Conservation (phyloP, 2,888 invertebrate species). For the Trichogramma evanescens region DNA sequence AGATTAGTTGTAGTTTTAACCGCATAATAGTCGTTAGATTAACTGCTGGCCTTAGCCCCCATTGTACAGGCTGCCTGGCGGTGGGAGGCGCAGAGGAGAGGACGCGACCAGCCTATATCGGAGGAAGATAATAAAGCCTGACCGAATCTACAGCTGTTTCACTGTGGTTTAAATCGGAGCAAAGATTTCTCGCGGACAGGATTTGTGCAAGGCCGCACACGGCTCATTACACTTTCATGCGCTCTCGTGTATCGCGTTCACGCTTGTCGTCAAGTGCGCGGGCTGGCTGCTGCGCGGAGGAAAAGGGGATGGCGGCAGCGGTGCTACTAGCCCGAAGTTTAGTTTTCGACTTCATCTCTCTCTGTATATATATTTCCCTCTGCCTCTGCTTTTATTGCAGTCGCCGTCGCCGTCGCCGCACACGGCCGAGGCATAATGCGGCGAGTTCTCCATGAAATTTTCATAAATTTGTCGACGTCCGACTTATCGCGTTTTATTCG, state of each 20-base stretch:
- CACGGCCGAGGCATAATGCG: background rate
- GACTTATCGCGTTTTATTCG: conserved; percentile 16
- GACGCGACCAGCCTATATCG: no score
- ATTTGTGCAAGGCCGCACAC: background rate
- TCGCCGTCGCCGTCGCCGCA: background rate
- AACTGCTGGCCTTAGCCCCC: no score
- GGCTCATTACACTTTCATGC: conserved; percentile 24
- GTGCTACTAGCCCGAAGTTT: no score
- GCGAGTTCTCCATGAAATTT: conserved; percentile 23
- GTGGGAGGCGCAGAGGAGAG: no score
- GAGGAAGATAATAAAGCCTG: conserved; percentile 1
- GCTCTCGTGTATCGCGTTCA: conserved; percentile 2
- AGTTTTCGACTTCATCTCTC: no score
- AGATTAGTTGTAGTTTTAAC: background rate
- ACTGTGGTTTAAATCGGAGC: background rate
- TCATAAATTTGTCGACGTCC: conserved; percentile 23
- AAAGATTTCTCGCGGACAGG: background rate
- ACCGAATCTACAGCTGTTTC: conserved; percentile 8
- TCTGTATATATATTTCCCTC: no score
- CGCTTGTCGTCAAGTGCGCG: background rate
- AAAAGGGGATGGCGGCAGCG: background rate
- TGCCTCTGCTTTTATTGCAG: background rate
- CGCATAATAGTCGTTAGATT: no score
- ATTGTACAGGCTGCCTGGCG: background rate
- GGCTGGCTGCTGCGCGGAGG: conserved; percentile 6